These are phyloP conservation scores for Artemia sinica DNA, from an alignment of 2,888 invertebrate species.

Conservation along the genomic window DNA sequence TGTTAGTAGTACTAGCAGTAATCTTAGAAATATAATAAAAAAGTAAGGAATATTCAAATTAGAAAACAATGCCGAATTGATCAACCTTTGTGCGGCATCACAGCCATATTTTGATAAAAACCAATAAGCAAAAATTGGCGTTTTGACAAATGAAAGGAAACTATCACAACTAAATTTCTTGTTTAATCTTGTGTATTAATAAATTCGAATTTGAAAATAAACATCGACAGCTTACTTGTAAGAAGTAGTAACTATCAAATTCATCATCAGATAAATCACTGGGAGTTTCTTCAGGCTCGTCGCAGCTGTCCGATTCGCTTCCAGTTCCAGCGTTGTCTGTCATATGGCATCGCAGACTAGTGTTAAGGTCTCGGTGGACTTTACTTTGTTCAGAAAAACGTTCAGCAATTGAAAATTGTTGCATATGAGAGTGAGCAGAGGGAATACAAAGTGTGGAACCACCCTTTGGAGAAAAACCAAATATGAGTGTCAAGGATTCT, in stretches of 20 bases:
- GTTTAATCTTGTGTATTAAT: no score
- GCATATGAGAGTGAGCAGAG: conserved; percentile 43
- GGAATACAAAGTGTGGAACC: conserved; percentile 72
- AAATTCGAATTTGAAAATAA: no score
- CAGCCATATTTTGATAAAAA: no score
- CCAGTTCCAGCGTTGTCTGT: conserved; percentile 60
- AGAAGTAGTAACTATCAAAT: conserved; percentile 70
- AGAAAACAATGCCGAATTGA: no score
- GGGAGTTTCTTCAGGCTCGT: conserved; percentile 27
- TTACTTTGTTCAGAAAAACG: conserved; percentile 75
- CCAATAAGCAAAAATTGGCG: no score
- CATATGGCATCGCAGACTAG: conserved; percentile 64
- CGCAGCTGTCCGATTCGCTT: conserved; percentile 30
- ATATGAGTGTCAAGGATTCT: neutral
- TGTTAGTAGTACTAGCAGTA: no score
- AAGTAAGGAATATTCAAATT: no score
- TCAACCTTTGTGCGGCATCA: no score
- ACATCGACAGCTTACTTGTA: conserved; percentile 32
- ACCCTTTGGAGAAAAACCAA: conserved; percentile 31
- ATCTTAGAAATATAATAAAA: no score
- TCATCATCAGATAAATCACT: conserved; percentile 45
- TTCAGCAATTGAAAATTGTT: conserved; percentile 64
- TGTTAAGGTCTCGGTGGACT: conserved; percentile 54
- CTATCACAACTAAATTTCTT: no score
- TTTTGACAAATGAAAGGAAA: no score